Evolutionary conservation across 2,113 vertebrate species (phyloP).

Genomic region (Cebus imitator): DNA sequence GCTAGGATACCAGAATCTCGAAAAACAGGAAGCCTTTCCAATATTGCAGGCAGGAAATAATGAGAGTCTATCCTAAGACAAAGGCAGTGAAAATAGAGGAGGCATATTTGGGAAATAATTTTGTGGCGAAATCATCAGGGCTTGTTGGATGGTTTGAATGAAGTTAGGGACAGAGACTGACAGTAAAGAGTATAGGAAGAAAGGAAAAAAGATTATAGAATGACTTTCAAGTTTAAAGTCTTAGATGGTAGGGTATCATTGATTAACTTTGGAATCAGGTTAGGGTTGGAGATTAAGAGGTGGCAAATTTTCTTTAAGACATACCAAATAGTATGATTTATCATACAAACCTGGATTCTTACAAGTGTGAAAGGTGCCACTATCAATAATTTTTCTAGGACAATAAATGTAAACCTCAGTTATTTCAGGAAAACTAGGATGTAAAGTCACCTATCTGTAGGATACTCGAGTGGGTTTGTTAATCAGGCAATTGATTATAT

Average conservation of each 20-base stretch:
- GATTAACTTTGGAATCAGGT: not conserved
- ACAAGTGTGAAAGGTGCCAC: not conserved
- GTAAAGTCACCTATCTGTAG: not conserved
- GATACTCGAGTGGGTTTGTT: not conserved
- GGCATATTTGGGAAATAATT: not conserved
- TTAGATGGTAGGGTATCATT: not conserved
- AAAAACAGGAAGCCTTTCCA: not conserved
- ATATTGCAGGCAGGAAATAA: not conserved
- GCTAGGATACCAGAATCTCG: not conserved
- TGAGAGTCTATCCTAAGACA: not conserved
- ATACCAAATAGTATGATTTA: not conserved
- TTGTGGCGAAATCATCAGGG: not conserved
- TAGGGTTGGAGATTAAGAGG: not conserved
- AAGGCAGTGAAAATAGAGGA: not conserved
- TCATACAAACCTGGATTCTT: not conserved
- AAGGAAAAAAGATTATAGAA: too few species aligned
- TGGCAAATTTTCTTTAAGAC: not conserved
- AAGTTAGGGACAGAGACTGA: fast-evolving
- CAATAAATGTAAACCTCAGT: not conserved
- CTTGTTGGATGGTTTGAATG: not conserved
- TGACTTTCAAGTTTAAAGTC: not conserved
- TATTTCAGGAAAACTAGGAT: not conserved
- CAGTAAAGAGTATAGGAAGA: not conserved
- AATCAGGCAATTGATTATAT: not conserved
- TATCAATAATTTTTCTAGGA: not conserved